Evolutionary conservation across 2,888 invertebrate species (phyloP).

Genomic region (Agonopterix heracliana): DNA sequence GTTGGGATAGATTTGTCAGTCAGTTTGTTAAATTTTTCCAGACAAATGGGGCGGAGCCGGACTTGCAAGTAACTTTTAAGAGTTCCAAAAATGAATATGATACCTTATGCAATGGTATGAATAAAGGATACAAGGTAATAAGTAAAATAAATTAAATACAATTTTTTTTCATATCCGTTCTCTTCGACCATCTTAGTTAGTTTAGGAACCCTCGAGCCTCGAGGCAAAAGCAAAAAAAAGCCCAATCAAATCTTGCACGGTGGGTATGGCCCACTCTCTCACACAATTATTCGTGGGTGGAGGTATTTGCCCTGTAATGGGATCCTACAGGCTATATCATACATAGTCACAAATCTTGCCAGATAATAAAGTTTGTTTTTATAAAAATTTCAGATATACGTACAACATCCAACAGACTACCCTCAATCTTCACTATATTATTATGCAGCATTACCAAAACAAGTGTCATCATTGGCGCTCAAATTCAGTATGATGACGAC

Average conservation of each 20-base stretch:
- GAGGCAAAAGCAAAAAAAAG: too few species aligned
- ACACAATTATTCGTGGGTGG: too few species aligned
- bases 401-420: constrained; percentile 43
- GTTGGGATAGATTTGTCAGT: background rate
- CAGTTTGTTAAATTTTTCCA: constrained; percentile 9
- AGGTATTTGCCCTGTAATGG: too few species aligned
- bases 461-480: constrained; percentile 35
- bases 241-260: too few species aligned
- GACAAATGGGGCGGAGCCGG: constrained; percentile 27
- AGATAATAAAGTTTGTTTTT: background rate
- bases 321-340: too few species aligned
- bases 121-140: constrained; percentile 32
- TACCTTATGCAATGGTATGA: constrained; percentile 21
- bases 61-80: constrained; percentile 23
- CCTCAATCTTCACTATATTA: constrained; percentile 36
- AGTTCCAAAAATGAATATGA: constrained; percentile 16
- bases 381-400: constrained; percentile 29
- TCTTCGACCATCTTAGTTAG: background rate
- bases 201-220: background rate
- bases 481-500: constrained; percentile 31
- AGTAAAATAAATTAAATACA: background rate
- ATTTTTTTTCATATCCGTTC: background rate
- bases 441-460: constrained; percentile 28
- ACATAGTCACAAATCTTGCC: too few species aligned
- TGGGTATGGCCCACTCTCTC: too few species aligned